phyloP scores from a whole-genome alignment of 2,113 vertebrate genomes.

The Hipposideros armiger region DNA sequence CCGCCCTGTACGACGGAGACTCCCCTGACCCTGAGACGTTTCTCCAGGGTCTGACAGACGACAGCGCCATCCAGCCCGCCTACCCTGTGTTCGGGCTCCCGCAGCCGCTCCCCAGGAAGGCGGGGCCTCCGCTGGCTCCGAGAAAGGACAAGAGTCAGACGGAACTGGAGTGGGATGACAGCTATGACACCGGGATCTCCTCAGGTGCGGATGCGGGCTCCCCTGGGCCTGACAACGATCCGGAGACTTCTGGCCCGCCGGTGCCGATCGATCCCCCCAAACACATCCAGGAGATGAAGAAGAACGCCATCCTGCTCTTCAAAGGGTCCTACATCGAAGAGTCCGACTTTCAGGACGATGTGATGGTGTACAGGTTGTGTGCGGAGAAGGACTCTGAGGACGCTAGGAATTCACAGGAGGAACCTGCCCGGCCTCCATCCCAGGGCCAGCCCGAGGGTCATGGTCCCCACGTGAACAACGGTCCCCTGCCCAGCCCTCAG shows the following conservation, averaged over 20 bases:
- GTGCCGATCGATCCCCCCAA: conserved; percentile 89
- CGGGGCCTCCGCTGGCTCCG: conserved; percentile 26
- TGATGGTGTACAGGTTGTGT: conserved; percentile 96
- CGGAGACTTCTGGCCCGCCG: conserved; percentile 65
- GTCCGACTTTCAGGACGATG: conserved; percentile 97
- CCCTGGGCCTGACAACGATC: conserved; percentile 39
- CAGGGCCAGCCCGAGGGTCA: conserved; percentile 15
- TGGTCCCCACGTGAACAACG: conserved; percentile 82
- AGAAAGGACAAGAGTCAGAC: conserved; percentile 86
- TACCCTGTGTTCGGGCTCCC: conserved; percentile 72
- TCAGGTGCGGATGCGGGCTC: conserved; percentile 85
- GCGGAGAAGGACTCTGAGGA: conserved; percentile 93
- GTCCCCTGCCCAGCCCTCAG: conserved; percentile 76
- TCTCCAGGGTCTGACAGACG: conserved; percentile 88
- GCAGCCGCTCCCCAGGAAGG: conserved; percentile 56
- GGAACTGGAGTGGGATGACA: conserved; percentile 98
- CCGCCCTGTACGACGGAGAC: conserved; percentile 94
- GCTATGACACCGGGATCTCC: conserved; percentile 93
- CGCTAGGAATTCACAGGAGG: neutral
- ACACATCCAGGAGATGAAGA: conserved; percentile 97
- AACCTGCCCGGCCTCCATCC: neutral
- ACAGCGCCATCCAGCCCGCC: conserved; percentile 69
- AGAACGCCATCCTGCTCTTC: conserved; percentile 93
- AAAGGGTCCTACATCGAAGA: conserved; percentile 97
- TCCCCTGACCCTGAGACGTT: conserved; percentile 92